A percentile compares a stretch with the other conserved stretches of the same genome.
Conservation (phyloP, 1,140 invertebrate species). For the Pogonognathellus flavescens region DNA sequence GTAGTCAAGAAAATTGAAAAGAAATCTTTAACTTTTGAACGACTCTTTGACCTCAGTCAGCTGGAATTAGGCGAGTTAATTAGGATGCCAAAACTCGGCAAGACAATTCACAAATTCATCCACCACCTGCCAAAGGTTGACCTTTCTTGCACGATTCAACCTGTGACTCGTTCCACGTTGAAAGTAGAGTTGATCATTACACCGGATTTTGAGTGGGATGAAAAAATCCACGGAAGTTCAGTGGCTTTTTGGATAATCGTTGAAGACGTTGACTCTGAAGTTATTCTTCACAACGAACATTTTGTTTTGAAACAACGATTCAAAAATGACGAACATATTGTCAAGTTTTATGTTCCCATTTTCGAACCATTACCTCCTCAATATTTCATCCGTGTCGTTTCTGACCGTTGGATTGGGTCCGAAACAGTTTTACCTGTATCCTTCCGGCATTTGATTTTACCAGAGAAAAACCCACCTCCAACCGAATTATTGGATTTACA, state of each 20-base stretch:
- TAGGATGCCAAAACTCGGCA: conserved; percentile 94
- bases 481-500: conserved; percentile 98
- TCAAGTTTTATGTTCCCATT: conserved; percentile 98
- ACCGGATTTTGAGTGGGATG: conserved; percentile 99
- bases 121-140: conserved; percentile 97
- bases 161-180: conserved; percentile 94
- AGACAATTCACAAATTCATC: conserved; percentile 97
- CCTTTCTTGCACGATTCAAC: conserved; percentile 95
- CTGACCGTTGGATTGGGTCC: conserved; percentile 85
- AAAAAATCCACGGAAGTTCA: conserved; percentile 94
- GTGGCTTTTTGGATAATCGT: conserved; percentile 99
- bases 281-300: conserved; percentile 96
- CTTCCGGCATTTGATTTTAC: conserved; percentile 96
- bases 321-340: conserved; percentile 91
- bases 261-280: conserved; percentile 97
- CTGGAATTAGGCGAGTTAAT: conserved; percentile 98
- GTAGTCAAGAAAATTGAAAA: conserved; percentile 98
- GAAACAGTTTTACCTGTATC: conserved; percentile 98
- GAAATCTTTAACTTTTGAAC: conserved; percentile 85
- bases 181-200: conserved; percentile 98
- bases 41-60: conserved; percentile 95
- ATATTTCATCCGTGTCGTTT: conserved; percentile 85
- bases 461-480: conserved; percentile 97
- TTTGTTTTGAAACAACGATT: conserved; percentile 97
- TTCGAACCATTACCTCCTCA: conserved; percentile 98